Conservation (phyloP, 2,113 vertebrate species). For the Sitta europaea region DNA sequence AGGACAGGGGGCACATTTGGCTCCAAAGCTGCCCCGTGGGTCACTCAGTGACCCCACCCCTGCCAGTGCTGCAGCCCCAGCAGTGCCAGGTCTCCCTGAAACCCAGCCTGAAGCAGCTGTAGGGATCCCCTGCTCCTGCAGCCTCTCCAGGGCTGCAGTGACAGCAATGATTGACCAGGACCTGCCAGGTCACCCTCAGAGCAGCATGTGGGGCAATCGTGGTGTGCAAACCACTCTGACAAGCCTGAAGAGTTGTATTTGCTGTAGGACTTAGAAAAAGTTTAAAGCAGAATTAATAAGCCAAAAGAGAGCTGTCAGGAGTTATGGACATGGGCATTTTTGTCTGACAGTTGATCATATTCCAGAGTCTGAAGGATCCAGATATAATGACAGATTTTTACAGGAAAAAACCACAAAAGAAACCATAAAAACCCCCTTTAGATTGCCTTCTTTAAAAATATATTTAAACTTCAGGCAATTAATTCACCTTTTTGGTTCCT, state of each 20-base stretch:
- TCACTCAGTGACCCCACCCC: not conserved
- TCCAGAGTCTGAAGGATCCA: not conserved
- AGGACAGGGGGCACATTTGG: not conserved
- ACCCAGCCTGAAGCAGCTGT: accelerated
- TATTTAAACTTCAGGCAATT: not conserved
- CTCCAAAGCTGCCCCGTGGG: not conserved
- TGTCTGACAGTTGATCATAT: not conserved
- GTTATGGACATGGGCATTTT: not conserved
- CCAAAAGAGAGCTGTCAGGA: not conserved
- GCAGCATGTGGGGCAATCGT: not conserved
- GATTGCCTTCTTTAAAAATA: not conserved
- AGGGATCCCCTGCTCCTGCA: not conserved
- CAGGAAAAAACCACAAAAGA: not conserved
- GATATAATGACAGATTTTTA: not conserved
- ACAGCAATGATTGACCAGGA: not conserved
- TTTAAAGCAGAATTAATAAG: not conserved
- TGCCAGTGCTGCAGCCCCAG: not conserved
- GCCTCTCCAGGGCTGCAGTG: not conserved
- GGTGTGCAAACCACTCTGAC: not conserved
- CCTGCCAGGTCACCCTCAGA: not conserved
- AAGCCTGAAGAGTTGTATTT: not conserved
- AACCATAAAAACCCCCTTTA: accelerated
- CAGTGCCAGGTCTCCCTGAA: not conserved
- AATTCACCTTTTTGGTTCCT: not conserved
- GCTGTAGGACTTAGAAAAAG: not conserved